Base-by-base conservation (phyloP, 2,797 vertebrate species). In the Sciurus carolinensis region DNA sequence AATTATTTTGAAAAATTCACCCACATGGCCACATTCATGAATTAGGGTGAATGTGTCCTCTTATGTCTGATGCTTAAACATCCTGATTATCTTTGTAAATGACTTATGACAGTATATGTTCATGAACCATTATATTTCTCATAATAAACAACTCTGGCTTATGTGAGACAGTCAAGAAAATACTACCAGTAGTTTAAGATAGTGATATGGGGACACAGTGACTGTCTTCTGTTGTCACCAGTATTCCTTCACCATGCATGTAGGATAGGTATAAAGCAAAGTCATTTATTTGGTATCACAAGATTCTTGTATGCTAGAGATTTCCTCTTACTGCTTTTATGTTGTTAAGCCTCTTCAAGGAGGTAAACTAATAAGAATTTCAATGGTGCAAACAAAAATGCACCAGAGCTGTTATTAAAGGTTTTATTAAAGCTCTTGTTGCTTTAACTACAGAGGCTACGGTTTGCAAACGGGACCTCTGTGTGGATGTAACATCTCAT, bases 281-380 rank as follows among this genome's bases (percentile, higher is more conserved):
- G 81, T 67, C 81, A 95, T 97, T 96, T 96, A 81, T 69, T 91
- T 82, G 87, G 28, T 94, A 73, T n/a, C 66, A 39, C 36, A 83
- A 95, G 30, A 64, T 52, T 66, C 52, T 62, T 85, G 69, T 96
- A 71, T 95, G 50, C 91, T 93, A 54, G 20, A 69, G 3, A 59
- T 96, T 92, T 54, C 50, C 26, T 95, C 28, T 96, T 97, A 72
- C n/a, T 87, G n/a, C 30, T 95, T 81, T 84, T 92, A 80, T 89
- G 33, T 33, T 96, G 86, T 92, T 95, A 93, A 97, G 79, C 50
- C n/a, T 95, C 57, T 92, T 97, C 62, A 62, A 80, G 42, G 83
- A 87, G 30, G 20, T 69, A 96, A 91, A 17, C 10, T 77, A 76
- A 24, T 95, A 90, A 96, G 52, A 97, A 62, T 79, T 92, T 94